A percentile compares a stretch with the other conserved stretches of the same genome.
phyloP scores from a whole-genome alignment of 2,113 vertebrate genomes.

The Cololabis saira region DNA sequence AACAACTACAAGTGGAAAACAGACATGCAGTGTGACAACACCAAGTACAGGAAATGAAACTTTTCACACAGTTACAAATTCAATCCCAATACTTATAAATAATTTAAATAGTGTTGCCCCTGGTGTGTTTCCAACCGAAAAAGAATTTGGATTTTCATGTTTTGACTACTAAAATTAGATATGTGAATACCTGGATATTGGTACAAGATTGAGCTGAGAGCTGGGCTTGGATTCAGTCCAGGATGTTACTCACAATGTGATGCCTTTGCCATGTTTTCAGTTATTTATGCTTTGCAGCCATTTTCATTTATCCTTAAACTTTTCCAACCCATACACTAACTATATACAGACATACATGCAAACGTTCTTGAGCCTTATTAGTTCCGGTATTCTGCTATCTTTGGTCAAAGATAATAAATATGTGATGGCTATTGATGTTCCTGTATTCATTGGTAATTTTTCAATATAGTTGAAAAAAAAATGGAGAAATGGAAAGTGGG shows the following conservation, averaged over 20 bases:
- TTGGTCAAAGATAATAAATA: not conserved
- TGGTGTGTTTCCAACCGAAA: not conserved
- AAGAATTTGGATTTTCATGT: conserved; percentile 34
- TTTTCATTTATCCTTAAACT: no score
- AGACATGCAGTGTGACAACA: not conserved
- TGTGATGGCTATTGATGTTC: not conserved
- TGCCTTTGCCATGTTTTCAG: conserved; percentile 37
- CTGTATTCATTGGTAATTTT: not conserved
- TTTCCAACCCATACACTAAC: conserved; percentile 3
- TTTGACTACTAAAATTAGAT: conserved; percentile 38
- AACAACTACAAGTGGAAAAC: conserved; percentile 41
- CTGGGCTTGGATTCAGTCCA: conserved; percentile 48
- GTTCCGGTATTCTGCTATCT: not conserved
- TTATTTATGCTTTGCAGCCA: conserved; percentile 17
- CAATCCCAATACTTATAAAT: conserved; percentile 25
- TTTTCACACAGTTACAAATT: conserved; percentile 7
- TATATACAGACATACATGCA: not conserved
- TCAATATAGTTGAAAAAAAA: not conserved
- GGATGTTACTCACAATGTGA: conserved; percentile 34
- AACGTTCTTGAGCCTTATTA: not conserved
- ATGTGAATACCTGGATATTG: conserved; percentile 41
- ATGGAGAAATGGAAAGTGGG: not conserved
- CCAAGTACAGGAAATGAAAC: conserved; percentile 2
- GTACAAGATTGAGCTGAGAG: conserved; percentile 50
- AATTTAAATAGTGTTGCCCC: conserved; percentile 5